Percentiles rank a stretch among this genome's conserved stretches.
phyloP scores from a whole-genome alignment of 2,113 vertebrate species.

The Channa argus region DNA sequence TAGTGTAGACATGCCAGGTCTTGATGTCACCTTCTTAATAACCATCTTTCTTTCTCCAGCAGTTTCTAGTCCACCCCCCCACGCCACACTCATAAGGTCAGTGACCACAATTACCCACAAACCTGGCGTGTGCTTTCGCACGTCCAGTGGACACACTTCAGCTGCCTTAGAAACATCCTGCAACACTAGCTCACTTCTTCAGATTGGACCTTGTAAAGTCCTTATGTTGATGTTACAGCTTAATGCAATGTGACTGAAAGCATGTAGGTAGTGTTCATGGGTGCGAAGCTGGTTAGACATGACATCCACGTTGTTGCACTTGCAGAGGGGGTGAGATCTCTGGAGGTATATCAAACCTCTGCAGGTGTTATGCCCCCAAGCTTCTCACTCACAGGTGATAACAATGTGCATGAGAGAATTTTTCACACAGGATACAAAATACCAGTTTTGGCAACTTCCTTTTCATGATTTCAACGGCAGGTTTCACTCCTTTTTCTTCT shows the following conservation, averaged over 20 bases:
- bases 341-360: background rate
- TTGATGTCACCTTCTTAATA: conserved; percentile 52
- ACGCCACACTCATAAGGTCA: conserved; percentile 50
- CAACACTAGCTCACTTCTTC: conserved; percentile 15
- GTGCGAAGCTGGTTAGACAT: background rate
- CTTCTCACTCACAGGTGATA: conserved; percentile 10
- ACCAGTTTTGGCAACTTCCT: background rate
- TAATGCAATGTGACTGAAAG: background rate
- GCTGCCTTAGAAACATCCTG: background rate
- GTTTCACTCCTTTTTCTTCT: background rate
- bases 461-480: background rate
- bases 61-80: conserved; percentile 51
- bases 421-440: conserved; percentile 9
- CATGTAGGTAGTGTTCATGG: background rate
- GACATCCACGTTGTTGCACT: too few species aligned
- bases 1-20: conserved; percentile 53
- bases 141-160: conserved; percentile 17
- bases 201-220: conserved; percentile 42
- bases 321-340: background rate
- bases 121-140: conserved; percentile 4
- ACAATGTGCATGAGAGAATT: background rate
- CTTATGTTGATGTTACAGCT: background rate
- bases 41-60: conserved; percentile 41
- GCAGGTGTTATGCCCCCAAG: conserved; percentile 5
- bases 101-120: conserved; percentile 35